phyloP scores from a whole-genome alignment of 2,113 vertebrate species.

The Ageneiosus marmoratus region DNA sequence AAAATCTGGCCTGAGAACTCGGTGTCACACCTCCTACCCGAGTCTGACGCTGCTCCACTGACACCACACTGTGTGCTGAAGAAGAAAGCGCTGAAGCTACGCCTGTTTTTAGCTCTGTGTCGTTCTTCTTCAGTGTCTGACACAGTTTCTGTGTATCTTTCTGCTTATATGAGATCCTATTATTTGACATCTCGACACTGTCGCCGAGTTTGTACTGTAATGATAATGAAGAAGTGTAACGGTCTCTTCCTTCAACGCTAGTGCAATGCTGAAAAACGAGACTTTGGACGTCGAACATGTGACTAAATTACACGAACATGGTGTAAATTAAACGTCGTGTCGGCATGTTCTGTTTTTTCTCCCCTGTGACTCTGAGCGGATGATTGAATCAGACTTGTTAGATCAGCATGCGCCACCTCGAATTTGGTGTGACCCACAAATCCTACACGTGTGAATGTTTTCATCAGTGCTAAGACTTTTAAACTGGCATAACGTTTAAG shows the following conservation, averaged over 20 bases:
- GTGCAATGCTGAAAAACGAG: not conserved
- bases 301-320: not conserved
- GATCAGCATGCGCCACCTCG: not conserved
- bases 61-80: constrained; percentile 23
- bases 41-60: constrained; percentile 45
- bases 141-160: not conserved
- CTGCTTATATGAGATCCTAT: not conserved
- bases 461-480: not conserved
- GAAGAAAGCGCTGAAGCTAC: not conserved
- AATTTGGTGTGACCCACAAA: not conserved
- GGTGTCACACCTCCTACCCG: constrained; percentile 25
- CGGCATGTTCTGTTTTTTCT: not conserved
- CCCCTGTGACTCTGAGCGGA: not conserved
- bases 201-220: not conserved
- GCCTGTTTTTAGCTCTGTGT: not conserved
- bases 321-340: not conserved
- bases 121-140: not conserved
- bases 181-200: not conserved
- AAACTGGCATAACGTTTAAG: not conserved
- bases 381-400: not conserved
- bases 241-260: not conserved
- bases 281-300: not conserved
- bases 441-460: not conserved
- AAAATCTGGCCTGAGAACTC: not conserved
- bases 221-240: too few relatives aligned